phyloP scores from a whole-genome alignment of 2,797 vertebrate genomes.

The Vespertilio murinus region DNA sequence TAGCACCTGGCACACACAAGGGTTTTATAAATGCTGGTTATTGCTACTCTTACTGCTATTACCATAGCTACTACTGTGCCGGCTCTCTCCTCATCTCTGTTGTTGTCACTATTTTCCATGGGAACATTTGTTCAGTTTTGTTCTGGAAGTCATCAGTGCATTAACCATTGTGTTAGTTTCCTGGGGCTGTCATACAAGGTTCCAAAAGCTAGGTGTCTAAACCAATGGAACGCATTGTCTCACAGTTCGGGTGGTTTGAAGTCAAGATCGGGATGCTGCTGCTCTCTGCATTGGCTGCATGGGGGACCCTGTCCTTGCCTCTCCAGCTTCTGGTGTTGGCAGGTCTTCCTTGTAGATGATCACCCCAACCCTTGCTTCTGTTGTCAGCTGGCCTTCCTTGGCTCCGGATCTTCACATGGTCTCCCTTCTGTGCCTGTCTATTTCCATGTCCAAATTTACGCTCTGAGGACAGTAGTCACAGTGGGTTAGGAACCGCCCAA shows the following conservation, averaged over 20 bases:
- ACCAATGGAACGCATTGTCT: neutral
- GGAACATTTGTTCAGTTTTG: neutral
- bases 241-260: neutral
- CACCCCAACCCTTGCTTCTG: neutral
- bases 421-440: neutral
- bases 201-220: neutral
- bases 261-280: neutral
- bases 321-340: neutral
- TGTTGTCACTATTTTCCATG: too few relatives aligned
- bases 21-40: neutral
- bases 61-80: neutral
- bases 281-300: rapidly evolving
- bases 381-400: neutral
- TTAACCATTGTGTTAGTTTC: neutral
- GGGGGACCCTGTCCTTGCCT: neutral
- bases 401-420: neutral
- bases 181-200: neutral
- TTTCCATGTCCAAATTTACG: neutral
- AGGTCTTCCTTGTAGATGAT: neutral
- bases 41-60: neutral
- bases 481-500: too few relatives aligned
- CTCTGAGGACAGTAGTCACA: neutral
- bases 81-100: neutral
- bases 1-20: neutral
- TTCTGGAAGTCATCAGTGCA: neutral